Conservation (phyloP, 2,113 vertebrate genomes). For the Mastomys coucha region DNA sequence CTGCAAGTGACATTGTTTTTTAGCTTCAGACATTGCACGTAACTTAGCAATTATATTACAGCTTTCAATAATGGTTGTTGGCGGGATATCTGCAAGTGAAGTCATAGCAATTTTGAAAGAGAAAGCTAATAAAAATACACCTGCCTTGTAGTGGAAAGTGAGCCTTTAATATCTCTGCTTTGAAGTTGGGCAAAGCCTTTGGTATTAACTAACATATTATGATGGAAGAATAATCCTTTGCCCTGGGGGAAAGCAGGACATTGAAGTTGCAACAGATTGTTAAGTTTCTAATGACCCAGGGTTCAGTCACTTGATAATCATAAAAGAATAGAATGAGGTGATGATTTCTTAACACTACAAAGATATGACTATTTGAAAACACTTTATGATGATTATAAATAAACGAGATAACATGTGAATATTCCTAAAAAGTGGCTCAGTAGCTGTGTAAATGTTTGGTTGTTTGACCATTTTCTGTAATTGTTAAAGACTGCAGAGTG, state of each 20-base stretch:
- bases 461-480: neutral
- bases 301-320: conserved; percentile 80
- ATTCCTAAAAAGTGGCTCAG: neutral
- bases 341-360: conserved; percentile 72
- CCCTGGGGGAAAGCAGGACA: conserved; percentile 77
- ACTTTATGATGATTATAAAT: conserved; percentile 22
- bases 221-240: conserved; percentile 87
- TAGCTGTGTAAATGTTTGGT: neutral
- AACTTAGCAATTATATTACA: conserved; percentile 89
- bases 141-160: conserved; percentile 91
- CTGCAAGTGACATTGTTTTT: conserved; percentile 85
- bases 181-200: conserved; percentile 88
- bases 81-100: conserved; percentile 88
- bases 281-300: conserved; percentile 82
- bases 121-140: conserved; percentile 94
- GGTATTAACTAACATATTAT: conserved; percentile 89
- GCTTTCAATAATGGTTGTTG: conserved; percentile 89
- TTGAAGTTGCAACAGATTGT: conserved; percentile 83
- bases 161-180: conserved; percentile 90
- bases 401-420: neutral
- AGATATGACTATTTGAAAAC: conserved; percentile 72
- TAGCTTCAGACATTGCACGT: conserved; percentile 87
- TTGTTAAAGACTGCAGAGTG: neutral
- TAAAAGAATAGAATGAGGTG: conserved; percentile 76
- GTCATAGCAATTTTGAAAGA: conserved; percentile 91